These are phyloP conservation scores for Stichodactyla mertensii DNA, from an alignment of 64 coral and sea anemone species.

Conservation along the genomic window DNA sequence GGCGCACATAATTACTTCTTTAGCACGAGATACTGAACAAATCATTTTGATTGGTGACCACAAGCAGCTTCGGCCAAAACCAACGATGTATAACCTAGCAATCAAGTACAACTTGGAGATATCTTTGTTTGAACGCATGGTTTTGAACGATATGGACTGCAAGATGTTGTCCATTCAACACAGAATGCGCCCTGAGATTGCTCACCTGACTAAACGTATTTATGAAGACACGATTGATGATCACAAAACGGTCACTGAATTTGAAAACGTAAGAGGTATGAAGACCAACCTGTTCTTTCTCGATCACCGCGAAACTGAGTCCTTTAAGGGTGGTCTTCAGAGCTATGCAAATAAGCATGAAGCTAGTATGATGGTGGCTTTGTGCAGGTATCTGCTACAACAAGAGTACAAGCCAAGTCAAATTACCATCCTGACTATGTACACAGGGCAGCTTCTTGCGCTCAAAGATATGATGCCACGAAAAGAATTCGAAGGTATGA, in stretches of 20 bases:
- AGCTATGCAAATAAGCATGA: slow-evolving; percentile 77
- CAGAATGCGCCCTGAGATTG: slow-evolving; percentile 75
- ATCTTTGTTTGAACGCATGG: slow-evolving; percentile 87
- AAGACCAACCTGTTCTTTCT: slow-evolving; percentile 72
- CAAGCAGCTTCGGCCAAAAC: slow-evolving; percentile 80
- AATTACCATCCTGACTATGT: slow-evolving; percentile 82
- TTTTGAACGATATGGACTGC: slow-evolving; percentile 68
- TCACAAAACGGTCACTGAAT: slow-evolving; percentile 50
- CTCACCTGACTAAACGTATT: slow-evolving; percentile 56
- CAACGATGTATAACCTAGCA: slow-evolving; percentile 63
- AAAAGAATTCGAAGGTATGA: slow-evolving; percentile 45
- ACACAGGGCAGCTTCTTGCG: slow-evolving; percentile 70
- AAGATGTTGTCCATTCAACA: slow-evolving; percentile 69
- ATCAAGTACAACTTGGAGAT: slow-evolving; percentile 64
- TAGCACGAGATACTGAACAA: slow-evolving; percentile 63
- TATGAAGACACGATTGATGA: slow-evolving; percentile 71
- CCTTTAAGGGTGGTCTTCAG: slow-evolving; percentile 25
- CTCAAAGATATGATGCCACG: slow-evolving; percentile 59
- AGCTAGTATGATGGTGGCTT: slow-evolving; percentile 57
- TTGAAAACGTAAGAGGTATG: slow-evolving; percentile 54
- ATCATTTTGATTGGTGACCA: slow-evolving; percentile 82
- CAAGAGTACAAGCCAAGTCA: slow-evolving; percentile 59
- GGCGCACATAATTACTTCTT: slow-evolving; percentile 77
- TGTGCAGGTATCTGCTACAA: slow-evolving; percentile 58
- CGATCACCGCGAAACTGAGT: slow-evolving; percentile 49